A percentile compares a stretch with the other conserved stretches of the same genome.
Conservation (phyloP, 2,797 vertebrate genomes). For the Balearica regulorum region DNA sequence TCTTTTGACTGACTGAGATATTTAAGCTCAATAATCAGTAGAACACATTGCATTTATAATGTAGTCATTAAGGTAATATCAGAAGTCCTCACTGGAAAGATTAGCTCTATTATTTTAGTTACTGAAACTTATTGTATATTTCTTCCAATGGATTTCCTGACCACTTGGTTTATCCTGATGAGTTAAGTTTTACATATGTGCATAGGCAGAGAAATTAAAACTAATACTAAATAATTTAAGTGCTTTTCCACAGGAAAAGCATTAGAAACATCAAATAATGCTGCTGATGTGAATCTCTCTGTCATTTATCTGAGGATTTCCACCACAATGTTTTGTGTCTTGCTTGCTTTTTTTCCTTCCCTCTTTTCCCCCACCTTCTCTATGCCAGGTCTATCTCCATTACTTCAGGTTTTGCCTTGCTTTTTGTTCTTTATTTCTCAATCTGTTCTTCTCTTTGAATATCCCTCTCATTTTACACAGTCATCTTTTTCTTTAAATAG, state of each 20-base stretch:
- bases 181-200: neutral
- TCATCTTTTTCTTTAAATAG: constrained; percentile 40
- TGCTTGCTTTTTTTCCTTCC: neutral
- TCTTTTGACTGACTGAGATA: neutral
- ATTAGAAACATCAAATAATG: neutral
- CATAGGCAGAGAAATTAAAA: neutral
- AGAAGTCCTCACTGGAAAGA: neutral
- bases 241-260: neutral
- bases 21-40: neutral
- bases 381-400: neutral
- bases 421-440: neutral
- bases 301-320: neutral
- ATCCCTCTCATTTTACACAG: neutral
- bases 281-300: neutral
- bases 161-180: neutral
- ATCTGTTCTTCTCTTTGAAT: neutral
- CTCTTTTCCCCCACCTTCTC: neutral
- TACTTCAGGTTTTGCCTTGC: neutral
- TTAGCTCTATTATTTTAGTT: neutral
- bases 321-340: neutral
- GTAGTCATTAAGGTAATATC: neutral
- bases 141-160: neutral
- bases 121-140: neutral
- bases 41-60: neutral
- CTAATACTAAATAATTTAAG: neutral